A percentile compares a stretch with the other conserved stretches of the same genome.
Conservation (phyloP, 2,797 vertebrate species). For the Cossypha niveicapilla region DNA sequence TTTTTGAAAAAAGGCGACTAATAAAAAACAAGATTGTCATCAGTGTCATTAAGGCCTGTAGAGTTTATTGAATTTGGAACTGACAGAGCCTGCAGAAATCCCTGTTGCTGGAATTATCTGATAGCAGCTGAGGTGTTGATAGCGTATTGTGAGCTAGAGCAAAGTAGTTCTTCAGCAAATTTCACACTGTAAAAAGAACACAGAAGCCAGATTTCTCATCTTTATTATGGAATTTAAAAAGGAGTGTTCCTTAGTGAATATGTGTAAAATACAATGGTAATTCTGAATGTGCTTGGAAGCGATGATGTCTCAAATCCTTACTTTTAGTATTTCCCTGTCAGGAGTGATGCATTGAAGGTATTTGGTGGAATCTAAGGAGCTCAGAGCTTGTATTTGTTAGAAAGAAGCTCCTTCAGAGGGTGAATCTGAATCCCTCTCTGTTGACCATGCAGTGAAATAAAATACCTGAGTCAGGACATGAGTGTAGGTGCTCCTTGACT, state of each 20-base stretch:
- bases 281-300: not conserved
- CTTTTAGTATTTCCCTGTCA: not conserved
- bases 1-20: not conserved
- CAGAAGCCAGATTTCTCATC: not conserved
- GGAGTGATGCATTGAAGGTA: not conserved
- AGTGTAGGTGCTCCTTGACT: not conserved
- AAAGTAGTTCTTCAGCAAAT: not conserved
- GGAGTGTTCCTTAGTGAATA: not conserved
- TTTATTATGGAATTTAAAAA: not conserved
- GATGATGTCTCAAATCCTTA: not conserved
- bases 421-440: not conserved
- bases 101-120: not conserved
- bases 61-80: not conserved
- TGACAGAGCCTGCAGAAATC: not conserved
- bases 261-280: not conserved
- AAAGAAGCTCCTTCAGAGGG: not conserved
- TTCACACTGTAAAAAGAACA: not conserved
- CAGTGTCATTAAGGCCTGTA: not conserved
- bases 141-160: not conserved
- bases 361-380: not conserved
- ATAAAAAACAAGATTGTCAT: not conserved
- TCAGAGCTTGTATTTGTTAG: not conserved
- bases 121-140: not conserved
- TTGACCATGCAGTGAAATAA: not conserved
- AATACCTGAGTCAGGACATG: not conserved